A percentile compares a stretch with the other conserved stretches of the same genome.
phyloP scores from a whole-genome alignment of 2,888 invertebrate species.

The Orthonevra nobilis region DNA sequence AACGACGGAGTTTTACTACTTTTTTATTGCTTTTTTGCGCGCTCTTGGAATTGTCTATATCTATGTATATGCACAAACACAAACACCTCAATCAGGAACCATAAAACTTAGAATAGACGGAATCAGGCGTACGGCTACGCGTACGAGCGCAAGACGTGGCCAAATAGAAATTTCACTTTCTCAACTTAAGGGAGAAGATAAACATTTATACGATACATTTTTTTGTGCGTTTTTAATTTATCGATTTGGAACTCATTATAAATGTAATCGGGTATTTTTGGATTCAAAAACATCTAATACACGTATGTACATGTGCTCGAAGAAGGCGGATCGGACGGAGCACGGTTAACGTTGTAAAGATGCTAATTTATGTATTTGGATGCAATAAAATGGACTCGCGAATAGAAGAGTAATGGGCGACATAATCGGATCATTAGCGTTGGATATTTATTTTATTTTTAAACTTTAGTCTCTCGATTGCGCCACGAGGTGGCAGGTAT shows the following conservation, averaged over 20 bases:
- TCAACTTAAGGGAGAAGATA: constrained; percentile 45
- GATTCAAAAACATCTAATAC: no score
- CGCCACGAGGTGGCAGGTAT: no score
- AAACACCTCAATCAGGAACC: constrained; percentile 55
- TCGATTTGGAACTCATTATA: constrained; percentile 65
- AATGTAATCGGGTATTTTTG: constrained; percentile 57
- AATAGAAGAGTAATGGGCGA: no score
- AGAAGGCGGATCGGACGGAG: no score
- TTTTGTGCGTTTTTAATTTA: constrained; percentile 50
- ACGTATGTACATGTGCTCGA: no score
- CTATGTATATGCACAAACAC: constrained; percentile 40
- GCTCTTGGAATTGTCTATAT: constrained; percentile 55
- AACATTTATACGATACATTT: constrained; percentile 42
- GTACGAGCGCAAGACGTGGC: background rate
- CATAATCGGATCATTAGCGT: no score
- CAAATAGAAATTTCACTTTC: constrained; percentile 38
- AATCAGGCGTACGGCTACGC: constrained; percentile 2
- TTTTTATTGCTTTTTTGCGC: constrained; percentile 62
- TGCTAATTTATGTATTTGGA: no score
- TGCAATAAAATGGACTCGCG: no score
- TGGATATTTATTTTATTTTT: no score
- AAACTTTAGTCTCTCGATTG: no score
- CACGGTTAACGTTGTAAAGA: no score
- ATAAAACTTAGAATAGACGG: constrained; percentile 63
- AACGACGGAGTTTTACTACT: constrained; percentile 53